phyloP scores from a whole-genome alignment of 2,888 invertebrate species.

The Zele albiditarsus region DNA sequence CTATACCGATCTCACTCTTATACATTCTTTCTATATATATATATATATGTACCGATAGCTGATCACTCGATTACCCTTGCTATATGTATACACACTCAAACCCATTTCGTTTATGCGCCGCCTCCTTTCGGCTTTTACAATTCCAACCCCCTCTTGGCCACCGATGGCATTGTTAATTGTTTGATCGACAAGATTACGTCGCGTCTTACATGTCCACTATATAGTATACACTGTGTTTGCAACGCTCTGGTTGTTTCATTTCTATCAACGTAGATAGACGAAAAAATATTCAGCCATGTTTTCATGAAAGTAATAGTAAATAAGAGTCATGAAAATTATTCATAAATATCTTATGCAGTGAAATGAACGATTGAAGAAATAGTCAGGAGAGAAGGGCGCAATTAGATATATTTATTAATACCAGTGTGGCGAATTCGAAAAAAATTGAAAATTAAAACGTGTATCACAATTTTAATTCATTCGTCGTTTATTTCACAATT shows the following conservation, averaged over 20 bases:
- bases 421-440: too few species aligned
- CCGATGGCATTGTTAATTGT: conserved; percentile 71
- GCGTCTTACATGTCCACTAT: conserved; percentile 68
- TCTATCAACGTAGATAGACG: conserved; percentile 29
- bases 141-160: conserved; percentile 35
- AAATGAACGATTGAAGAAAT: too few species aligned
- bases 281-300: not conserved
- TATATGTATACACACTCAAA: conserved; percentile 45
- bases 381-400: too few species aligned
- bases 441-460: not conserved
- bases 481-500: not conserved
- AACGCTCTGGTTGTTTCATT: conserved; percentile 50
- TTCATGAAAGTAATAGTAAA: not conserved
- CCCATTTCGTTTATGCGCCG: conserved; percentile 11
- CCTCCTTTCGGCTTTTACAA: conserved; percentile 39
- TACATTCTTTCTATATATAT: conserved; percentile 39
- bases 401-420: too few species aligned
- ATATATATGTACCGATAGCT: conserved; percentile 26
- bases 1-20: conserved; percentile 42
- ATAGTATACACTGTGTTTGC: conserved; percentile 57
- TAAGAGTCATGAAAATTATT: not conserved
- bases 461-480: not conserved
- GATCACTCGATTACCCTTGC: conserved; percentile 37
- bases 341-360: not conserved
- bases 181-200: conserved; percentile 73